A percentile compares a stretch with the other conserved stretches of the same genome.
These are phyloP conservation scores for Xestia xanthographa DNA, from an alignment of 2,888 invertebrate genomes.

Conservation along the genomic window DNA sequence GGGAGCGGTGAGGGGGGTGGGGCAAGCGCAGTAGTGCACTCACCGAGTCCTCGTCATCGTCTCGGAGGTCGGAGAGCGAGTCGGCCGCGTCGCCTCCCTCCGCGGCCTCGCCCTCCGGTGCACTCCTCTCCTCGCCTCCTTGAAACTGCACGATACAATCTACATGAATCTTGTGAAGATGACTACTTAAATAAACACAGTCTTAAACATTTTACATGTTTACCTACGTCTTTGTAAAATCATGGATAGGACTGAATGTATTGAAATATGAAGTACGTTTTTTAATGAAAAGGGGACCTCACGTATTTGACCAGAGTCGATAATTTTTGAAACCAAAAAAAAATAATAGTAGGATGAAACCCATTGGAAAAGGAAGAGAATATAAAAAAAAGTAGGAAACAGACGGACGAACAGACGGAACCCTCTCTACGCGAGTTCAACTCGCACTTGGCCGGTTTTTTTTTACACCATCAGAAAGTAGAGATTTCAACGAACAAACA, in stretches of 20 bases:
- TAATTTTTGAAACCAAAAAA: too few species aligned
- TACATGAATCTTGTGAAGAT: constrained; percentile 38
- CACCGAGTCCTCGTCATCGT: constrained; percentile 93
- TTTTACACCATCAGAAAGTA: too few species aligned
- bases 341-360: too few species aligned
- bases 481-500: too few species aligned
- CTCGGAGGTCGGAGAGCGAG: constrained; percentile 88
- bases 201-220: not conserved
- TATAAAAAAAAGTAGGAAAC: too few species aligned
- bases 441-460: too few species aligned
- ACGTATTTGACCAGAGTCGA: not conserved
- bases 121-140: constrained; percentile 82
- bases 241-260: not conserved
- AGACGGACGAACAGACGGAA: too few species aligned
- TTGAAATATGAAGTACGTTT: not conserved
- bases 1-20: constrained; percentile 58
- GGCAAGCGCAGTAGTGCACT: constrained; percentile 85
- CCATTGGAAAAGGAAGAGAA: too few species aligned
- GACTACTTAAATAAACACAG: constrained; percentile 30
- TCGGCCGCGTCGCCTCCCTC: constrained; percentile 82
- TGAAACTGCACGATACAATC: constrained; percentile 75
- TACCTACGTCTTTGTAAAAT: constrained; percentile 20
- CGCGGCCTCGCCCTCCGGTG: constrained; percentile 76
- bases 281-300: not conserved
- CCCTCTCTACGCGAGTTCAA: too few species aligned